These are phyloP conservation scores for Heliconius hewitsoni DNA, from an alignment of 1,140 invertebrate genomes.

Conservation along the genomic window DNA sequence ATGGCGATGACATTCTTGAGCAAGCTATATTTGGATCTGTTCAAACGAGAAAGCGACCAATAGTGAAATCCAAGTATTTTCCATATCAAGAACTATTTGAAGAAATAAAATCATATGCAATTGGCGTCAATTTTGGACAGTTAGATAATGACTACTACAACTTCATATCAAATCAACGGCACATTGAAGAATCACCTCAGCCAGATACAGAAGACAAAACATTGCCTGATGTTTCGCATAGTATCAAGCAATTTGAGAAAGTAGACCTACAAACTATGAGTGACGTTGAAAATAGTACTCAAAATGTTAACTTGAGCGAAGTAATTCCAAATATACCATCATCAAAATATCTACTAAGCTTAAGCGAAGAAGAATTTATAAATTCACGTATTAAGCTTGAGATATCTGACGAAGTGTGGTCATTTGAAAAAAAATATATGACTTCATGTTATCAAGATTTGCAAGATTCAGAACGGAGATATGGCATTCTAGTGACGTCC, in stretches of 20 bases:
- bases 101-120: slow-evolving; percentile 65
- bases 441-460: slow-evolving; percentile 38
- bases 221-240: neutral
- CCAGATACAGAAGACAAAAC: neutral
- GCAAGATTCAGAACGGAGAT: slow-evolving; percentile 37
- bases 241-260: neutral
- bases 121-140: slow-evolving; percentile 57
- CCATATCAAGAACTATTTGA: slow-evolving; percentile 61
- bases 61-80: slow-evolving; percentile 50
- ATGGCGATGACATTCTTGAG: slow-evolving; percentile 53
- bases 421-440: neutral
- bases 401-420: neutral
- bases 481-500: slow-evolving; percentile 14
- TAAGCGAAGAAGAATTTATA: neutral
- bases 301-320: neutral
- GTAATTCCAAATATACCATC: neutral
- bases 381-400: neutral
- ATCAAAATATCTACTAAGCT: neutral
- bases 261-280: neutral
- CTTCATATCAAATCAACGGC: neutral
- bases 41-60: slow-evolving; percentile 64
- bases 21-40: slow-evolving; percentile 78
- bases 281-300: neutral
- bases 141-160: slow-evolving; percentile 61
- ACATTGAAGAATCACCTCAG: neutral